These are phyloP conservation scores for Proales similis DNA, from an alignment of 1,140 invertebrate species.

Conservation along the genomic window DNA sequence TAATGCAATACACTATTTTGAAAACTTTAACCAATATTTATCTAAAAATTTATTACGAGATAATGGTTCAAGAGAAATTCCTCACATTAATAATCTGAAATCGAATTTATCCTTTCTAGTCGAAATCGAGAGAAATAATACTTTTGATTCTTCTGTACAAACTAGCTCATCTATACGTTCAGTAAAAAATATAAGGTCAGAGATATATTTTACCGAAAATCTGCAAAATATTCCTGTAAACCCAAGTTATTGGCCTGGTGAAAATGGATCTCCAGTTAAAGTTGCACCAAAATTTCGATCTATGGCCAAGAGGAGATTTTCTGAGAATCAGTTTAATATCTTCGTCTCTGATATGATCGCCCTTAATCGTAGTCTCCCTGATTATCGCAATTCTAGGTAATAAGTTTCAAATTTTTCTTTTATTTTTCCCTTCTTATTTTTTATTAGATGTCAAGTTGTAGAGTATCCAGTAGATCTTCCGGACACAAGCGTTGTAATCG, in stretches of 20 bases:
- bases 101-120: too few relatives aligned
- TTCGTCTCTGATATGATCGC: slow-evolving; percentile 95
- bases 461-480: slow-evolving; percentile 44
- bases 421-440: slow-evolving; percentile 44
- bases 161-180: too few relatives aligned
- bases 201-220: too few relatives aligned
- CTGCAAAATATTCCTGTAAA: too few relatives aligned
- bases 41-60: too few relatives aligned
- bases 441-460: slow-evolving; percentile 56
- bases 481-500: slow-evolving; percentile 80
- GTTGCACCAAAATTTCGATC: slow-evolving; percentile 17
- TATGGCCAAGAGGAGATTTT: slow-evolving; percentile 31
- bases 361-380: slow-evolving; percentile 83
- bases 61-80: too few relatives aligned
- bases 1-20: too few relatives aligned
- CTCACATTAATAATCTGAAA: too few relatives aligned
- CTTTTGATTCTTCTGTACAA: too few relatives aligned
- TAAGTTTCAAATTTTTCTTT: slow-evolving; percentile 54
- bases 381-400: slow-evolving; percentile 83
- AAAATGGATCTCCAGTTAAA: slow-evolving; percentile 8
- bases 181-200: too few relatives aligned
- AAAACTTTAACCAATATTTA: too few relatives aligned
- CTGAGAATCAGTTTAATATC: slow-evolving; percentile 87
- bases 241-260: slow-evolving; percentile 37
- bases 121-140: too few relatives aligned